Evolutionary conservation across 2,888 invertebrate genomes (phyloP).

Genomic region (Hydraecia micacea): DNA sequence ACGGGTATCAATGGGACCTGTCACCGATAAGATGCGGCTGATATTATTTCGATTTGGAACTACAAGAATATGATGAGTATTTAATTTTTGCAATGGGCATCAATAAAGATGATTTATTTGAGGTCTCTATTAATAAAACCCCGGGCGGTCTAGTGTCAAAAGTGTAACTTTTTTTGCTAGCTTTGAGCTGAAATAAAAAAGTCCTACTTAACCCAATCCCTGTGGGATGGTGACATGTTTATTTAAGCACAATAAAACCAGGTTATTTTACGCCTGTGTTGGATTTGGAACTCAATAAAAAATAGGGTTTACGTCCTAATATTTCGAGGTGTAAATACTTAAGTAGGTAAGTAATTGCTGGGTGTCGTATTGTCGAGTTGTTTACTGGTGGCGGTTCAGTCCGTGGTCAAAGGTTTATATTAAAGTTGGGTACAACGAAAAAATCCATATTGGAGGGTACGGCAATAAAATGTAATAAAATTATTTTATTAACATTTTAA

Average conservation of each 20-base stretch:
- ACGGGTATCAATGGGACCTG: not conserved
- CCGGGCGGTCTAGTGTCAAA: not conserved
- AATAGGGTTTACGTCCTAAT: slow-evolving; percentile 1
- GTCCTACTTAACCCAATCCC: not conserved
- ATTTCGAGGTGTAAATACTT: slow-evolving; percentile 12
- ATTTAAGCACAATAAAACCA: slow-evolving; percentile 8
- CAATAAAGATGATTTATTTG: not conserved
- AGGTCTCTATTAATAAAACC: no score
- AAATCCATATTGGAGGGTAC: not conserved
- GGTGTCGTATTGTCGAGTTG: not conserved
- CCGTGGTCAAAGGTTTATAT: not conserved
- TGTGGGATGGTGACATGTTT: not conserved
- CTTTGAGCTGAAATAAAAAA: not conserved
- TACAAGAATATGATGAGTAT: not conserved
- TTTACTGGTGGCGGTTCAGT: not conserved
- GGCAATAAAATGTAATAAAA: not conserved
- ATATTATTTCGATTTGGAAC: not conserved
- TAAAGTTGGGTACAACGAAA: not conserved
- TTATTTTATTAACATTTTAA: not conserved
- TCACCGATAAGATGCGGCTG: not conserved
- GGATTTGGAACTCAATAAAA: slow-evolving; percentile 18
- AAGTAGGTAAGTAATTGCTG: not conserved
- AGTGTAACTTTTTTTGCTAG: not conserved
- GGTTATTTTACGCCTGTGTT: not conserved
- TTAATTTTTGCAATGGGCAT: not conserved